Base-by-base conservation (phyloP, 2,888 invertebrate species). In the Halocaridina rubra region DNA sequence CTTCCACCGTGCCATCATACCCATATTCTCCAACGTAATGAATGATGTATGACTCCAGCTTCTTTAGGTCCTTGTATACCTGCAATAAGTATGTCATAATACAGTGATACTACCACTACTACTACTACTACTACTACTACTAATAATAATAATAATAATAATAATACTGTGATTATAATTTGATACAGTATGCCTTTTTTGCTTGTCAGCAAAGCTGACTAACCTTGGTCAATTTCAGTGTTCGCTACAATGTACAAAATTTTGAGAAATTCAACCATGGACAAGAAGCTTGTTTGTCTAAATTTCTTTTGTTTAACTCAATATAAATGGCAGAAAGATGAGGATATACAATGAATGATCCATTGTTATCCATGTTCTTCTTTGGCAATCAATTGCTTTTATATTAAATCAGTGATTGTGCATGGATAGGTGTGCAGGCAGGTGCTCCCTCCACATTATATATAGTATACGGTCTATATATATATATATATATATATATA, bases 1-100 rank as follows among this genome's bases (percentile, higher is more conserved):
- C 88, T 0, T 84, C 71, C 67, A 85, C 87, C 0, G 89, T 88
- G n/a, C 89, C 89, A 76, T 90, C 89, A 71, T 90, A 89, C 2
- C 85, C 67, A 53, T 81, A 82, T 7, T 88, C 84, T 2, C 76
- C 74, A 8, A 89, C 88, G 5, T 88, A 86, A 3, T 85, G 80
- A 19, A 90, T 87, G 46, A 90, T 88, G 71, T 85, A 89, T 0
- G 53, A 33, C 72, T 89, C 89, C 61, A 89, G 84, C 3, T 74
- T 59, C 77, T 87, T 86, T n/a, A 90, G 80, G 30, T 89, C 88
- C 7, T 32, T 22, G 32, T 86, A 80, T 2, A 89, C 86, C 89
- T 88, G 78, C 1, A 30, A 22, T 30, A 0, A 0, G 24, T 10
- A 32, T 57, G 39, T n/a, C 24, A 27, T 10, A 10, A 10, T 10